Evolutionary conservation across 2,888 invertebrate species (phyloP), one percentile per base, ranked within the genome.

Genomic region (Meloe dianella): DNA sequence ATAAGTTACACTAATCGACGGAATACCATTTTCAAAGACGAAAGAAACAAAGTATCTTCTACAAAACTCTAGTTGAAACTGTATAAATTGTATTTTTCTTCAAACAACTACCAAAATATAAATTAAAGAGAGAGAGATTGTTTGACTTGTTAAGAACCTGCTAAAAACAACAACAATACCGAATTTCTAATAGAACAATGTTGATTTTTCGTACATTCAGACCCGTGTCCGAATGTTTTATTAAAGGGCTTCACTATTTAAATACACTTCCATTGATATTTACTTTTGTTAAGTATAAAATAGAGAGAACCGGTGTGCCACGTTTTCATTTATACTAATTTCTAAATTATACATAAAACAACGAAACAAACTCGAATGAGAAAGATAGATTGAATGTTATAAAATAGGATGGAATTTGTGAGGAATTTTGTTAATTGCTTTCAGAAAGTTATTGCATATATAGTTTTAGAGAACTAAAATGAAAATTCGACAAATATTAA

Each of bases 361-460:
- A 51, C 35, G 12, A 3, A 35, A 9, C 2, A 51, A 10, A 24
- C 22, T 4, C 4, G 51, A 22, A 22, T 22, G n/a, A 41, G 41
- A 14, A 51, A 51, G 51, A 51, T 20, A 20, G 47, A 47, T 41
- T 17, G n/a, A 41, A n/a, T 9, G 47, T n/a, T 74, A 69, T 73
- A 61, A 64, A 58, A 24, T 1, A 24, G 51, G 51, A 51, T 51
- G 5, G 22, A 10, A 65, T 70, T 64, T 72, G 57, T 69, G 71
- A 71, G 79, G 79, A 79, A 80, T 80, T 78, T 78, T 74, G 80
- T 79, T 79, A 80, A 80, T 80, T 80, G 78, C 78, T 79, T 79
- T 79, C 76, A 72, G 74, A 76, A 78, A 51, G 51, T 51, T 51
- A 4, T 12, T 3, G 8, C 30, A 2, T 30, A 30, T n/a, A 8